phyloP scores from a whole-genome alignment of 2,888 invertebrate genomes.

The Drosophila picticornis region DNA sequence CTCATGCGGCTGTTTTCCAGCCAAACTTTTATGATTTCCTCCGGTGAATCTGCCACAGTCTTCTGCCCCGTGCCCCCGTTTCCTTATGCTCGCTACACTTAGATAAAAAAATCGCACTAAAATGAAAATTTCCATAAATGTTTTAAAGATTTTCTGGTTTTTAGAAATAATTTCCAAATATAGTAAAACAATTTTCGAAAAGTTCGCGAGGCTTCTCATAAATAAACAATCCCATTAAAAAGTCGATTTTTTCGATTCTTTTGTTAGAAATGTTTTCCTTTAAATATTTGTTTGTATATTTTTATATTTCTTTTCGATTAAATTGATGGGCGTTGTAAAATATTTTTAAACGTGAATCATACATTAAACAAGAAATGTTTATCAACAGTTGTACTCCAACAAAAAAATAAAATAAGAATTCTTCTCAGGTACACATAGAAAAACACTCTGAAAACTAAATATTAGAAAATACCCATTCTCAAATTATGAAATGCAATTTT shows the following conservation, averaged over 20 bases:
- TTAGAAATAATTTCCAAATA: background rate
- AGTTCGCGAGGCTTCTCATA: background rate
- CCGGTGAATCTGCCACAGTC: background rate
- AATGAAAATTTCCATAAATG: background rate
- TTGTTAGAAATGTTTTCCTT: background rate
- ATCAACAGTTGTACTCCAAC: background rate
- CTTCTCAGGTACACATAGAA: background rate
- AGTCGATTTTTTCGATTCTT: background rate
- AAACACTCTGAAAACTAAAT: background rate
- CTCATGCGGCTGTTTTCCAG: constrained; percentile 52
- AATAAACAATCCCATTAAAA: background rate
- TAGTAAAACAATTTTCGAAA: background rate
- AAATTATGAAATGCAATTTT: background rate
- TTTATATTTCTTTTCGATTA: too few species aligned
- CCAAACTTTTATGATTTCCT: constrained; percentile 72
- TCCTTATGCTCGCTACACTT: constrained; percentile 26
- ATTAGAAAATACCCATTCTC: background rate
- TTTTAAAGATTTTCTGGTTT: background rate
- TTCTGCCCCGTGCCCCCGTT: background rate
- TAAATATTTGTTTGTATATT: background rate
- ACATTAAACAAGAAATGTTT: background rate
- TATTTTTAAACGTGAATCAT: background rate
- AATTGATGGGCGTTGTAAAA: background rate
- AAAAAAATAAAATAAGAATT: background rate
- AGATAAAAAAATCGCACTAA: background rate